phyloP scores from a whole-genome alignment of 2,888 invertebrate genomes.

The Agapetus fuscipes region DNA sequence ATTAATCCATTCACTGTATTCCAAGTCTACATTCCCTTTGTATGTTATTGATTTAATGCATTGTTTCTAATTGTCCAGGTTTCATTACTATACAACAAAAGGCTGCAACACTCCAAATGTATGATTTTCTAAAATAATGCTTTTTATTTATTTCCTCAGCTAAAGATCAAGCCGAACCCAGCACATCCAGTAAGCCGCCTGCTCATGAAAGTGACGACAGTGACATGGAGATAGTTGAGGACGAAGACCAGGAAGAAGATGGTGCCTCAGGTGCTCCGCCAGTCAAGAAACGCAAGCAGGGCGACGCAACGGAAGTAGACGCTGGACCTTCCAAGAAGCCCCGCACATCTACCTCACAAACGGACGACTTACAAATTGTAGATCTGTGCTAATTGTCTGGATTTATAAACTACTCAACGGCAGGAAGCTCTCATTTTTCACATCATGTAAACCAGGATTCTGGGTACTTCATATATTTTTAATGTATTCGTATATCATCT shows the following conservation, averaged over 20 bases:
- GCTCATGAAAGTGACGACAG: constrained; percentile 30
- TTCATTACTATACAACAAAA: too few species aligned
- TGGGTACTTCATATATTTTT: too few species aligned
- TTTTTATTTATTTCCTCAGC: constrained; percentile 24
- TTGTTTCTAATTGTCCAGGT: too few species aligned
- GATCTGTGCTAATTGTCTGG: constrained; percentile 15
- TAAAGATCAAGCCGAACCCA: constrained; percentile 35
- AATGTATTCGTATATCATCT: too few species aligned
- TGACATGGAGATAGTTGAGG: constrained; percentile 38
- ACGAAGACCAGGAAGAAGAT: constrained; percentile 11
- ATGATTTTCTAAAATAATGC: too few species aligned
- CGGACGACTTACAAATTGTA: constrained; percentile 15
- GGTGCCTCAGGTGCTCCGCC: neutral
- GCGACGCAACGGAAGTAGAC: constrained; percentile 30
- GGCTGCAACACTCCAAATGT: too few species aligned
- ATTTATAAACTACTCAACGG: too few species aligned
- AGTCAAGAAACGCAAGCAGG: constrained; percentile 22
- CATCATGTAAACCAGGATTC: too few species aligned
- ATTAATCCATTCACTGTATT: too few species aligned
- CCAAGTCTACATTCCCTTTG: too few species aligned
- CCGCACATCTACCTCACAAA: constrained; percentile 26
- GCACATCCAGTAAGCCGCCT: constrained; percentile 28
- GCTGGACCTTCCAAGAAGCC: constrained; percentile 32
- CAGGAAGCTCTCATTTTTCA: too few species aligned
- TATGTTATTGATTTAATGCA: too few species aligned